phyloP scores from a whole-genome alignment of 2,113 vertebrate species.

The Thunnus thynnus region DNA sequence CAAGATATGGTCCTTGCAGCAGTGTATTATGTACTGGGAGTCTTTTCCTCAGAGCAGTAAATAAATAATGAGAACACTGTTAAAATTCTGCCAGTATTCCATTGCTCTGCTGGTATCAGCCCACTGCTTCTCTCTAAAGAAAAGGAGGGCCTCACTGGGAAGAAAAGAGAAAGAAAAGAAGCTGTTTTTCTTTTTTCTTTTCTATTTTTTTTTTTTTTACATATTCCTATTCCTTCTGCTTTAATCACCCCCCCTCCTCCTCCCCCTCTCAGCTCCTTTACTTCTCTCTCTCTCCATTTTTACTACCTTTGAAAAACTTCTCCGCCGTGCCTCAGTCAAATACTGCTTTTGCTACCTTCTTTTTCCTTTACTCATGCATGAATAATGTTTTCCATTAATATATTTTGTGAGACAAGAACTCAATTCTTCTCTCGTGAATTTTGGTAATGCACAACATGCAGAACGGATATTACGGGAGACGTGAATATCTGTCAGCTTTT shows the following conservation, averaged over 20 bases:
- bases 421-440: conserved; percentile 9
- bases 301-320: conserved; percentile 16
- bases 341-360: background rate
- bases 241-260: conserved; percentile 9
- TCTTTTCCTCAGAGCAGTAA: conserved; percentile 66
- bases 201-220: conserved; percentile 14
- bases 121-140: conserved; percentile 40
- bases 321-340: background rate
- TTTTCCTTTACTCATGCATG: conserved; percentile 51
- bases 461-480: conserved; percentile 1
- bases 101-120: conserved; percentile 42
- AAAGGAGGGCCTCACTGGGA: conserved; percentile 24
- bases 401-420: conserved; percentile 58
- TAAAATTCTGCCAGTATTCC: conserved; percentile 79
- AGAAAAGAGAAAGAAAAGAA: conserved; percentile 40
- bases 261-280: conserved; percentile 10
- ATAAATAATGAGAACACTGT: conserved; percentile 83
- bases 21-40: conserved; percentile 51
- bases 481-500: conserved; percentile 12
- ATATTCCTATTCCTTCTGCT: conserved; percentile 19
- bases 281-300: conserved; percentile 17
- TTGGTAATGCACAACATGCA: background rate
- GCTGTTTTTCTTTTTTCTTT: conserved; percentile 10
- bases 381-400: conserved; percentile 60
- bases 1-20: conserved; percentile 30